These are phyloP conservation scores for Chionoecetes opilio DNA, from an alignment of 1,140 invertebrate genomes.

Conservation along the genomic window DNA sequence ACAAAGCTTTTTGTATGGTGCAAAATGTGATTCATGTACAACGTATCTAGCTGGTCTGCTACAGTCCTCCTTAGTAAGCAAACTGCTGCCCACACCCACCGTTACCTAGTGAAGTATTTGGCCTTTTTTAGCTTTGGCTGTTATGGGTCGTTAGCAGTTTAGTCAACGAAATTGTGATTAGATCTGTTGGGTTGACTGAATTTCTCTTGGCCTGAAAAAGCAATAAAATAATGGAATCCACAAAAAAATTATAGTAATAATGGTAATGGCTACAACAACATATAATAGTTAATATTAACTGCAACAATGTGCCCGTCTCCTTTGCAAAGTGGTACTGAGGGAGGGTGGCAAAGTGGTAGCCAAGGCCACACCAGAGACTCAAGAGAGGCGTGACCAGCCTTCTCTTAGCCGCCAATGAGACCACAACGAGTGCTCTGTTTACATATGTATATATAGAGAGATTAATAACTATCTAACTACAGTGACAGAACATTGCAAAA, in stretches of 20 bases:
- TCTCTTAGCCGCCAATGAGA: not conserved
- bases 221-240: conserved; percentile 78
- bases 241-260: conserved; percentile 67
- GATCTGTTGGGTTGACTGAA: conserved; percentile 87
- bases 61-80: conserved; percentile 50
- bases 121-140: conserved; percentile 58
- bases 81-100: conserved; percentile 68
- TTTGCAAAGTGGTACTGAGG: not conserved
- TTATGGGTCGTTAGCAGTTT: conserved; percentile 67
- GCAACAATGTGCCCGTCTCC: conserved; percentile 11
- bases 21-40: conserved; percentile 78
- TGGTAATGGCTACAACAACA: conserved; percentile 38
- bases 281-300: not conserved
- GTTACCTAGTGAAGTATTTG: conserved; percentile 61
- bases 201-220: conserved; percentile 83
- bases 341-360: not conserved
- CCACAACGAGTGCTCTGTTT: conserved; percentile 27
- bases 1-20: conserved; percentile 68
- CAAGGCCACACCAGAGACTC: not conserved
- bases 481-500: conserved; percentile 28
- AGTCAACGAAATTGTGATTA: conserved; percentile 79
- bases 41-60: conserved; percentile 66
- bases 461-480: conserved; percentile 20
- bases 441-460: conserved; percentile 30
- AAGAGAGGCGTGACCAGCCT: not conserved